phyloP scores from a whole-genome alignment of 2,888 invertebrate species.

The Lycocerus yunnanus region DNA sequence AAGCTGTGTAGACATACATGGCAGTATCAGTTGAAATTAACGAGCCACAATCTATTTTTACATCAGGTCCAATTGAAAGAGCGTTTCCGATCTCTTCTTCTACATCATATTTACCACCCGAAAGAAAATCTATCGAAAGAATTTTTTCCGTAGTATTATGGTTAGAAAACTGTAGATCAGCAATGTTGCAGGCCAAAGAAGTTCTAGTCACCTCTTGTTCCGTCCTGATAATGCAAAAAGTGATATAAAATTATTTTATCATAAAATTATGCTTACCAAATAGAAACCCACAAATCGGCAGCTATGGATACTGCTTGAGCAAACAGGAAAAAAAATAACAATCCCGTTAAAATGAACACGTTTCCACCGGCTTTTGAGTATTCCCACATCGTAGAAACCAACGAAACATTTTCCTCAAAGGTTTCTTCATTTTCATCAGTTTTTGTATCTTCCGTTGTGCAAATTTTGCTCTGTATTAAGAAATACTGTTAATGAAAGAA shows the following conservation, averaged over 20 bases:
- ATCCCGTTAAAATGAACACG: constrained; percentile 19
- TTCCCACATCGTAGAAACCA: constrained; percentile 24
- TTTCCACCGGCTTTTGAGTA: constrained; percentile 34
- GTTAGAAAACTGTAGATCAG: not conserved
- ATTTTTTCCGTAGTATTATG: not conserved
- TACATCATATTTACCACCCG: not conserved
- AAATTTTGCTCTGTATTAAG: not conserved
- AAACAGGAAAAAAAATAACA: constrained; percentile 19
- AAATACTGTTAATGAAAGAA: not conserved
- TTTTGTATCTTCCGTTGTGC: not conserved
- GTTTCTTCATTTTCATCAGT: not conserved
- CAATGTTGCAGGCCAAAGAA: not conserved
- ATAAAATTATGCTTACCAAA: constrained; percentile 28
- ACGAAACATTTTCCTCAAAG: constrained; percentile 33
- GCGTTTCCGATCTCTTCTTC: not conserved
- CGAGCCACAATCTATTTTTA: not conserved
- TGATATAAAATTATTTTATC: not conserved
- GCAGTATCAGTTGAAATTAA: constrained; percentile 26
- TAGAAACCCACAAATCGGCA: constrained; percentile 35
- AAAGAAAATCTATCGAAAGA: not conserved
- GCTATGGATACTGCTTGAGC: constrained; percentile 32
- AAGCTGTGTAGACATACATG: constrained; percentile 52
- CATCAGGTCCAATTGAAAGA: not conserved
- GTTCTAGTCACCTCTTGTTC: not conserved
- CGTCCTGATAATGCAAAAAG: not conserved